Percentiles rank a stretch among this genome's conserved stretches.
These are phyloP conservation scores for Cercopithecus mona DNA, from an alignment of 2,113 vertebrate species.

Conservation along the genomic window DNA sequence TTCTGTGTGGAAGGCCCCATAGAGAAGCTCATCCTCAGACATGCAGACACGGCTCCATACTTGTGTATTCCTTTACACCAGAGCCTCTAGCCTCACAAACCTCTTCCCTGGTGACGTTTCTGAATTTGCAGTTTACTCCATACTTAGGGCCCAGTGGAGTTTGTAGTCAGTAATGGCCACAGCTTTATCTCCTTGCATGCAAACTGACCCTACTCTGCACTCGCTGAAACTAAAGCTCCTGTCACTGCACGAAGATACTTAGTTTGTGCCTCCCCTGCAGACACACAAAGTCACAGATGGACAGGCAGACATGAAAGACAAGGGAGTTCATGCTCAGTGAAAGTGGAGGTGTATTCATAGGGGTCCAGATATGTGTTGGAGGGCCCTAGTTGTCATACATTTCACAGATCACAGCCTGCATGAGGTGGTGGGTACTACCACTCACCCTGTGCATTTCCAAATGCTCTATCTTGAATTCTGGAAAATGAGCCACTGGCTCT, in stretches of 20 bases:
- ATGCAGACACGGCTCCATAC: neutral
- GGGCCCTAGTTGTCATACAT: neutral
- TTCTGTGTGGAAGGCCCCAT: neutral
- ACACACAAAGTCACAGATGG: neutral
- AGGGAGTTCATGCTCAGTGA: neutral
- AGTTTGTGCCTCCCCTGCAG: neutral
- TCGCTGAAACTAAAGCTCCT: neutral
- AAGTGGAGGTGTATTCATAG: neutral
- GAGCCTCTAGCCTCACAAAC: neutral
- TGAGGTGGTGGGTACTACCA: neutral
- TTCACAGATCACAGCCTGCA: neutral
- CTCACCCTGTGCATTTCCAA: neutral
- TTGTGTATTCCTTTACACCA: neutral
- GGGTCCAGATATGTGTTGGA: neutral
- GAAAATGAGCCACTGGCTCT: neutral
- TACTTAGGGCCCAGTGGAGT: neutral
- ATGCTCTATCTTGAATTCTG: neutral
- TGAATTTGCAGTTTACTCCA: neutral
- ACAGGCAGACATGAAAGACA: neutral
- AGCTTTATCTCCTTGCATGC: neutral
- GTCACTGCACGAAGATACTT: neutral
- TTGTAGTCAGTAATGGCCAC: neutral
- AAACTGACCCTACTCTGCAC: neutral
- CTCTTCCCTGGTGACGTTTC: neutral
- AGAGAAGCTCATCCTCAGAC: neutral